Base-by-base conservation (phyloP, 1,140 invertebrate species). In the Meloidogyne chitwoodi region DNA sequence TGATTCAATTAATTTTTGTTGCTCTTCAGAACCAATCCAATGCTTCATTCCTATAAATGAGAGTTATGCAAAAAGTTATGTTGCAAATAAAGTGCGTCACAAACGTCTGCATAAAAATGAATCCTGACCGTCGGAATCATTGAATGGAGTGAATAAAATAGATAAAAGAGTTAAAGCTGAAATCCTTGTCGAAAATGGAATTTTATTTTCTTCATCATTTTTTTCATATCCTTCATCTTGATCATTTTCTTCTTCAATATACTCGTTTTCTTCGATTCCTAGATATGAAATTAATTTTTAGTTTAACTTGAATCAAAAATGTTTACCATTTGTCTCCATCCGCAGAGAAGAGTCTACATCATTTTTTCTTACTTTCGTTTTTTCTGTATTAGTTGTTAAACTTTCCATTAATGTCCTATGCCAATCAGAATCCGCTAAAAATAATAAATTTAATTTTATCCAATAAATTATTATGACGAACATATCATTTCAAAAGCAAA, bases 401-500 rank as follows among this genome's bases (percentile, higher is more conserved):
- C 26, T 27, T 31, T 27, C 26, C 63, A 27, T 27, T 65, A 65
- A 65, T 27, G 11, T 65, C 11, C 16, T 65, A 14, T 65, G 63
- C 63, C 63, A 65, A 11, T 27, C 63, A 65, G 63, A 16, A 27
- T 27, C 63, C 11, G 38, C 38, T 41, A 41, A 12, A 12, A 41
- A 41, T 14, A 41, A 11, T 41, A 11, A 41, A 41, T 41, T 34
- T 34, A 41, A 12, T 11, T 41, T 31, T 27, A 6, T 4, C 62
- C 4, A 56, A 24, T 19, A 70, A 14, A 61, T 26, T 48, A 6
- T 8, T 11, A 26, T 0, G 1, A 72, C 69, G 22, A 11, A 72
- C 69, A 62, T 62, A 72, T 61, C n/a, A 61, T n/a, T 19, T 72
- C 44, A 29, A 72, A 31, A 19, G 69, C 69, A 48, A 72, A 4